Base-by-base conservation (phyloP, 2,888 invertebrate genomes). In the Cryptus armator region DNA sequence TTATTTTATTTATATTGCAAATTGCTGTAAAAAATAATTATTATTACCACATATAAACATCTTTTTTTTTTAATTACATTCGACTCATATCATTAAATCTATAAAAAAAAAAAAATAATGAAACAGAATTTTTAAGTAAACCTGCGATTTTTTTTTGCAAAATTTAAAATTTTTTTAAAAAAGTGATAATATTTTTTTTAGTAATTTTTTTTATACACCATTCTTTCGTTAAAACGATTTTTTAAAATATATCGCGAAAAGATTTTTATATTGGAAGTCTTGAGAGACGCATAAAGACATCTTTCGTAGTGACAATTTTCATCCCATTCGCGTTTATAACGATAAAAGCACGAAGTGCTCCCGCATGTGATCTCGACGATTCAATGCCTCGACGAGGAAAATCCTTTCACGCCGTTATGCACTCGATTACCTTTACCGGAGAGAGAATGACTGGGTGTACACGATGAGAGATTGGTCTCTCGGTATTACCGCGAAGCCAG, bases 381-480 rank as follows among this genome's bases (percentile, higher is more conserved):
- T 48, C 77, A 56, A 19, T 48, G 24, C 10, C 14, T 44, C 24
- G 12, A 29, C 67, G 44, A 53, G 9, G 67, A 59, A 37, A 44
- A 32, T 56, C 43, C 56, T 46, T 46, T 77, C 77, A 32, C 46
- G 44, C 29, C 12, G 51, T 32, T 46, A 79, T 48, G 24, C 78
- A 59, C 78, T 83, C 72, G 48, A 78, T 78, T 83, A 78, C 46
- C 78, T 59, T 43, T 37, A 7, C 37, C 37, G 37, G 9, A 37
- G 71, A 71, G n/a, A 72, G n/a, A 76, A 64, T 16, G 74, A 48
- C 12, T 62, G 24, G 32, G 16, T 19, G 51, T 37, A 37, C 64
- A n/a, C n/a, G 48, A 51, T 29, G 43, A 37, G 43, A 29, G n/a
- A 29, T 12, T 59, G 32, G 37, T 29, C 6, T 19, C 1, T 4